These are phyloP conservation scores for Caranx melampygus DNA, from an alignment of 2,113 vertebrate genomes.

Conservation along the genomic window DNA sequence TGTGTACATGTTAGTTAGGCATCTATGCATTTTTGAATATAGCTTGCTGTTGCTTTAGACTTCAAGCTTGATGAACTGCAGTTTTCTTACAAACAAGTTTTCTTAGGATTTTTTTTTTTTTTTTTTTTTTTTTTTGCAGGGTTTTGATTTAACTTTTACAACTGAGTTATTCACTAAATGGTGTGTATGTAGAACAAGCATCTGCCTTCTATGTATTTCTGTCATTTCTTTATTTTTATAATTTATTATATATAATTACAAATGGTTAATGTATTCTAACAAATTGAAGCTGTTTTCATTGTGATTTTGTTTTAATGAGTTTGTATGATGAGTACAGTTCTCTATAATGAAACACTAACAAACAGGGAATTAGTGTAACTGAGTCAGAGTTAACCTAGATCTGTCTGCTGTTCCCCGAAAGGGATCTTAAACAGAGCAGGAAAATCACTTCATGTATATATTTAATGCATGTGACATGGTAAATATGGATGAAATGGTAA, in stretches of 20 bases:
- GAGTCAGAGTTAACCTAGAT: not conserved
- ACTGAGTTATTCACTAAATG: not conserved
- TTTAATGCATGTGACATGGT: not conserved
- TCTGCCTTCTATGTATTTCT: not conserved
- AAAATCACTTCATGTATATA: not conserved
- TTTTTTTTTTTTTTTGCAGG: no score
- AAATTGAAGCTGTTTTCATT: not conserved
- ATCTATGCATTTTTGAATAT: not conserved
- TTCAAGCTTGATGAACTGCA: not conserved
- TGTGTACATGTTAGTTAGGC: not conserved
- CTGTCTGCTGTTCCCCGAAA: not conserved
- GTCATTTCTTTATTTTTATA: no score
- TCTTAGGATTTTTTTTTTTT: no score
- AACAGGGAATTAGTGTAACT: not conserved
- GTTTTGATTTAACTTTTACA: not conserved
- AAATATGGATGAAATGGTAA: not conserved
- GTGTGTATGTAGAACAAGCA: not conserved
- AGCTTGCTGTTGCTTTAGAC: not conserved
- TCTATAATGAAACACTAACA: conserved; percentile 18
- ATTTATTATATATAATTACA: not conserved
- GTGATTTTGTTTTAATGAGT: not conserved
- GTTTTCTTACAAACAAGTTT: not conserved
- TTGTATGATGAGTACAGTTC: not conserved
- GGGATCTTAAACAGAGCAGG: not conserved
- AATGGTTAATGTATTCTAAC: not conserved